phyloP scores from a whole-genome alignment of 2,797 vertebrate genomes.

The Neopelma chrysocephalum region DNA sequence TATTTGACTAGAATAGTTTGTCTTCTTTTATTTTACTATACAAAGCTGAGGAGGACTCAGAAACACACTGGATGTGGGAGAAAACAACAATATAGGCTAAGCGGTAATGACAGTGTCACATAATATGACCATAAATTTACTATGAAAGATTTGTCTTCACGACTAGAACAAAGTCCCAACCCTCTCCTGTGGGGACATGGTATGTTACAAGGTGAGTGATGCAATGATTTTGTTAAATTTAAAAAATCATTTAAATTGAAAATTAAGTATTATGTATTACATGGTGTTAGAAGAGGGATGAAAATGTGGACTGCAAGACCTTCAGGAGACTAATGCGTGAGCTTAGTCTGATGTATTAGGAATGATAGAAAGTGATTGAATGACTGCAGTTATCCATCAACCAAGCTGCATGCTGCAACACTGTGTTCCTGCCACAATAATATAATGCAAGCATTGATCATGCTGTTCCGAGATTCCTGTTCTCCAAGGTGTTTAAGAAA shows the following conservation, averaged over 20 bases:
- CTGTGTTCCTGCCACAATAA: neutral
- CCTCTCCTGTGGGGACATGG: neutral
- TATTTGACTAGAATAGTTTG: neutral
- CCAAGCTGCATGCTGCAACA: fast-evolving
- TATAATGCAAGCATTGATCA: neutral
- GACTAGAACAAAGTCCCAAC: neutral
- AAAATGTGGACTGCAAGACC: neutral
- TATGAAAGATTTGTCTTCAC: neutral
- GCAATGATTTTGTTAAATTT: neutral
- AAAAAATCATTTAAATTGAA: neutral
- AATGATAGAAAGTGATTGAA: neutral
- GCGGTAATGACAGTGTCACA: neutral
- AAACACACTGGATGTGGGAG: neutral
- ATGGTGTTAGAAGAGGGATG: neutral
- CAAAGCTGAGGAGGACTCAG: neutral
- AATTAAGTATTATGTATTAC: neutral
- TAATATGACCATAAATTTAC: neutral
- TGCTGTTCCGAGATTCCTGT: neutral
- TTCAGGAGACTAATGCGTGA: neutral
- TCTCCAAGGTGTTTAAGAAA: neutral
- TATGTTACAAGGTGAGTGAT: neutral
- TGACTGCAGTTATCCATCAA: neutral
- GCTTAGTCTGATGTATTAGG: neutral
- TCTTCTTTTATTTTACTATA: neutral
- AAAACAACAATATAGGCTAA: neutral